phyloP scores from a whole-genome alignment of 2,888 invertebrate genomes.

The Uloborus plumipes region DNA sequence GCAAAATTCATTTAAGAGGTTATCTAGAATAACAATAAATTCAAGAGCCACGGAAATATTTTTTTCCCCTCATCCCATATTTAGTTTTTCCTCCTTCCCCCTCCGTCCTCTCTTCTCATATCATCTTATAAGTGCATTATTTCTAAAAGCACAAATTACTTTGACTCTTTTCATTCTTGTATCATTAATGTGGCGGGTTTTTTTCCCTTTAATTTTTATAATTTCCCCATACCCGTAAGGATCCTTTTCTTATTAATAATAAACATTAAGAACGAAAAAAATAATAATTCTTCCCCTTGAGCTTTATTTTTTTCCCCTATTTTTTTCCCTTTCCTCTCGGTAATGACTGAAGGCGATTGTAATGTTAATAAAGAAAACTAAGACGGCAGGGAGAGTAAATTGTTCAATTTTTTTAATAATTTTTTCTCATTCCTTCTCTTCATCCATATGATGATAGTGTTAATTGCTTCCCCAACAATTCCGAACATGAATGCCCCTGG shows the following conservation, averaged over 20 bases:
- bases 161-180: slow-evolving; percentile 59
- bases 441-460: slow-evolving; percentile 53
- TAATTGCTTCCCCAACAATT: slow-evolving; percentile 61
- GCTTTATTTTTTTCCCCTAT: slow-evolving; percentile 11
- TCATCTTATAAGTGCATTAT: slow-evolving; percentile 57
- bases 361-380: slow-evolving; percentile 62
- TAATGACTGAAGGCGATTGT: slow-evolving; percentile 62
- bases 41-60: no score
- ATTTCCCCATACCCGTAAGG: slow-evolving; percentile 46
- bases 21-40: slow-evolving; percentile 44
- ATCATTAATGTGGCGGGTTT: slow-evolving; percentile 51
- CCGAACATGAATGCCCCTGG: slow-evolving; percentile 41
- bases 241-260: slow-evolving; percentile 62
- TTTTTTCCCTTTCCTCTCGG: slow-evolving; percentile 6
- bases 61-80: no score
- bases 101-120: not conserved
- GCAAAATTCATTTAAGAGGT: slow-evolving; percentile 44
- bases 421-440: slow-evolving; percentile 11
- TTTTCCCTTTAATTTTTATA: slow-evolving; percentile 36
- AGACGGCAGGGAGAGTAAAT: slow-evolving; percentile 18
- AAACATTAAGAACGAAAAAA: slow-evolving; percentile 57
- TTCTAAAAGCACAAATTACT: slow-evolving; percentile 62
- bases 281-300: slow-evolving; percentile 35
- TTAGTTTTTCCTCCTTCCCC: not conserved
- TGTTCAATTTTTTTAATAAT: not conserved